Evolutionary conservation across 2,888 invertebrate species (phyloP), one percentile per base, ranked within the genome.

Genomic region (Argyresthia albistria): DNA sequence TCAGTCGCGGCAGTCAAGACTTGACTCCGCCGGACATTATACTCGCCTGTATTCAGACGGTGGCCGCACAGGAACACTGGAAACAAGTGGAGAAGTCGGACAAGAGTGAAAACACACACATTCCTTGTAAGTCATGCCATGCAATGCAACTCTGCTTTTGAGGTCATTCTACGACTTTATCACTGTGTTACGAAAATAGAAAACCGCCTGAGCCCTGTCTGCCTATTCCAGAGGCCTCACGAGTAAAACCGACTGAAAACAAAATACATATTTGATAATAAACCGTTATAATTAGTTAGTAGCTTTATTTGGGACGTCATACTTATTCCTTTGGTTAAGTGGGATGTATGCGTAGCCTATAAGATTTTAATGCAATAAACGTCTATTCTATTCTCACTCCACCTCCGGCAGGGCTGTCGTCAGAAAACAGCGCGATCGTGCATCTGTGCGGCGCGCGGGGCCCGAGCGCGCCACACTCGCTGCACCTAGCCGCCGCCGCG

Each of bases 21-120:
- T 69, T 95, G 36, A 89, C 91, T 45, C 89, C 95, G 0, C 89
- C 93, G 0, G 95, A 95, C 73, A 83, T 95, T 49, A 80, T 95
- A 42, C 90, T 95, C 62, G 79, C 93, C 60, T 91, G 91, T 56
- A 83, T 95, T 11, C 81, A 95, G 55, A 90, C 91, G 54, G 72
- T 84, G 35, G 86, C 86, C 0, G 87, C 87, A 8, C 88, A 88
- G 58, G 86, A 88, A 54, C 73, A 80, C 59, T 87, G 87, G 86
- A 66, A 67, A 39, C 70, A 73, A 36, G 42, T 56, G 16, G 63
- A 69, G 46, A 60, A 65, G 48, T 56, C 59, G 6, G 64, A 60
- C 43, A 63, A 65, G 45, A 58, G 57, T 47, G 56, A 60, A 35
- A 57, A 62, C n/a, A 63, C 63, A 36, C 67, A 70, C 56, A 57